Evolutionary conservation across 2,888 invertebrate genomes (phyloP), one percentile per base, ranked within the genome.

Genomic region (Macrosoma leucophasiata): DNA sequence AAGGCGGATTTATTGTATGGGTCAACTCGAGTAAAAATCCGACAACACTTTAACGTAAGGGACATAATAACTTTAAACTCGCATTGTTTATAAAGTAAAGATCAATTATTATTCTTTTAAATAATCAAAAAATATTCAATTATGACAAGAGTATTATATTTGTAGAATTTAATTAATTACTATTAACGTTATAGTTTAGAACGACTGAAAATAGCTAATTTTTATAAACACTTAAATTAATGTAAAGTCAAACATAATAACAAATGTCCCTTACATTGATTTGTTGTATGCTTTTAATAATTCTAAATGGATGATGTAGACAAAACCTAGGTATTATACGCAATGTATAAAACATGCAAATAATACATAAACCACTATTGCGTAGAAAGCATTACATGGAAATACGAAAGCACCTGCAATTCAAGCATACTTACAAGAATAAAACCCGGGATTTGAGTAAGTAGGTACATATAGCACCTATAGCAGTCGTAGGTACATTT

Each of bases 21-120:
- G 13, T 10, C 7, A 13, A 25, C 13, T 25, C 13, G 14, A 21
- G n/a, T 21, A 21, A 30, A 30, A 5, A 28, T 31, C 19, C 17
- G 30, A 18, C 31, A 31, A 31, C 36, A 32, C 31, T 32, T 32
- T 36, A 27, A 36, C 36, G 36, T 36, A 36, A 36, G 36, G 32
- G 31, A 20, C 36, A 32, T 31, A n/a, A 36, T 19, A 5, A 21
- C n/a, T 25, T 17, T 24, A 29, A 14, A 36, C 25, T 31, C 25
- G 22, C 31, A 36, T 31, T 24, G 19, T 35, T 35, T 25, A 13
- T 36, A 36, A 36, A 25, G 36, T 32, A 36, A 32, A 21, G 5
- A 21, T 21, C 5, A 21, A 21, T 21, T 7, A 21, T 21, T 21
- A n/a, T 21, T 21, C 21, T 21, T 21, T 7, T 7, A 21, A 21